Evolutionary conservation across 2,797 vertebrate genomes (phyloP).

Genomic region (Tragelaphus eurycerus): DNA sequence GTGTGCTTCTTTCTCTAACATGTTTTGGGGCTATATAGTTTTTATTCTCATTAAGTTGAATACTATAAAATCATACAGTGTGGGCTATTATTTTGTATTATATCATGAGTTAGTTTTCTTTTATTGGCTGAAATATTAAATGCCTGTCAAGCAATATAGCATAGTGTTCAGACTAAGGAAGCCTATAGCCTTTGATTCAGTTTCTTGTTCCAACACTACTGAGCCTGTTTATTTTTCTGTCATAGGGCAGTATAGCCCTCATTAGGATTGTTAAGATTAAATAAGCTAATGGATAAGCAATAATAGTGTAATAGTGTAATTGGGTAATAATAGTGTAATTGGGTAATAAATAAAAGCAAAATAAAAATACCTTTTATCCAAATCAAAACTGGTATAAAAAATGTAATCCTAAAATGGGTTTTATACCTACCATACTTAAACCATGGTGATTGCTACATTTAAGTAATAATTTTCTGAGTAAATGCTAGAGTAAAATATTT

Average conservation of each 20-base stretch:
- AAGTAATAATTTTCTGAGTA: slow-evolving; percentile 18
- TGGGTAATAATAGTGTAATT: neutral
- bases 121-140: neutral
- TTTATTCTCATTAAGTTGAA: neutral
- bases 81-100: neutral
- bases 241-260: neutral
- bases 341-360: slow-evolving; percentile 34
- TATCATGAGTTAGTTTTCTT: neutral
- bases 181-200: neutral
- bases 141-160: neutral
- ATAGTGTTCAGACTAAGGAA: neutral
- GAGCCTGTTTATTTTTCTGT: neutral
- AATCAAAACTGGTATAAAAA: neutral
- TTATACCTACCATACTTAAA: neutral
- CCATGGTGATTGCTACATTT: neutral
- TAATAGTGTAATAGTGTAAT: neutral
- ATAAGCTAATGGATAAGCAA: neutral
- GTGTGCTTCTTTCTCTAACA: neutral
- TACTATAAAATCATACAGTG: neutral
- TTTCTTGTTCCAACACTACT: neutral
- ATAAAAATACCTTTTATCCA: neutral
- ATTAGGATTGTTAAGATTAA: neutral
- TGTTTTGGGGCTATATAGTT: neutral
- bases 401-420: neutral
- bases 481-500: neutral